Evolutionary conservation across 2,888 invertebrate species (phyloP).

Genomic region (Xestia ashworthii): DNA sequence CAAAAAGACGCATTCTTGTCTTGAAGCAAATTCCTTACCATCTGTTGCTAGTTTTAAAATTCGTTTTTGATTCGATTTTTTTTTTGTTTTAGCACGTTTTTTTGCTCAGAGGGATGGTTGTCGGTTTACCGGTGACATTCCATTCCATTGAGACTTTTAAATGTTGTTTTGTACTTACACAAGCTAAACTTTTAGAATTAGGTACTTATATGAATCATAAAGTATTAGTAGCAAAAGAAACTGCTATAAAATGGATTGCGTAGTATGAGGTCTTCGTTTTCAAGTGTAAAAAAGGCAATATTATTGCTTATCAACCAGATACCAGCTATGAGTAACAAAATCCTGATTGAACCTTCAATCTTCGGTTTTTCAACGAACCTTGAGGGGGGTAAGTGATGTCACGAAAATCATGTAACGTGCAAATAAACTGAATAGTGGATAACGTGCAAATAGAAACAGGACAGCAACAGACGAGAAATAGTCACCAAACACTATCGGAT

Average conservation of each 20-base stretch:
- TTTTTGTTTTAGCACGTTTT: not conserved
- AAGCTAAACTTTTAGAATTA: too few species aligned
- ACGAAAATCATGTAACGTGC: not conserved
- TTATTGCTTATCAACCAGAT: too few species aligned
- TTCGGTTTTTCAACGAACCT: too few species aligned
- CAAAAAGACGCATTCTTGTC: slow-evolving; percentile 39
- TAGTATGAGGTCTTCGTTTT: not conserved
- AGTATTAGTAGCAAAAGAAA: not conserved
- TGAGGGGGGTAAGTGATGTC: too few species aligned
- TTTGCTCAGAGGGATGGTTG: not conserved
- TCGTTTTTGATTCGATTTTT: slow-evolving; percentile 12
- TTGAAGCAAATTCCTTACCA: slow-evolving; percentile 36
- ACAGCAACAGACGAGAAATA: too few species aligned
- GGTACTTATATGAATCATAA: not conserved
- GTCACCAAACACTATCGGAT: not conserved
- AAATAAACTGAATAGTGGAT: too few species aligned
- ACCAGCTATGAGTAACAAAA: too few species aligned
- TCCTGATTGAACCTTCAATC: too few species aligned
- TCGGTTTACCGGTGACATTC: not conserved
- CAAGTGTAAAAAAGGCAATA: not conserved
- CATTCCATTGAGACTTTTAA: not conserved
- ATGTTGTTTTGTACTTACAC: not conserved
- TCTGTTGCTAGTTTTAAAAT: slow-evolving; percentile 20
- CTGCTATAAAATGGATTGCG: not conserved
- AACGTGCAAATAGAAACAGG: too few species aligned